These are phyloP conservation scores for Stegostoma tigrinum DNA, from an alignment of 2,113 vertebrate genomes.

Conservation along the genomic window DNA sequence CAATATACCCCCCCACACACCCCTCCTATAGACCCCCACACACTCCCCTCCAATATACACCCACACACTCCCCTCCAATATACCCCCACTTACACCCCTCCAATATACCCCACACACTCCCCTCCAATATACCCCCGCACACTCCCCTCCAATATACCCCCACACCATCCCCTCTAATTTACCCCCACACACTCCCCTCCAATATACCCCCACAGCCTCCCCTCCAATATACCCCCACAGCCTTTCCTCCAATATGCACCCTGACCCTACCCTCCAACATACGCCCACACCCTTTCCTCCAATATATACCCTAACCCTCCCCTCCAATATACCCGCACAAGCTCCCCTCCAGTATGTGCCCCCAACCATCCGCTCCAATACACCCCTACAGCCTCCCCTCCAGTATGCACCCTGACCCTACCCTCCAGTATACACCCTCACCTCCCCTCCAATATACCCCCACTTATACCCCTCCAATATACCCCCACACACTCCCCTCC, in stretches of 20 bases:
- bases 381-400: not conserved
- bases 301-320: not conserved
- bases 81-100: too few species aligned
- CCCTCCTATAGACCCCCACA: not conserved
- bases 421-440: too few species aligned
- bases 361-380: not conserved
- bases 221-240: not conserved
- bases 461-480: too few species aligned
- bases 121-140: not conserved
- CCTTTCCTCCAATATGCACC: not conserved
- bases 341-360: not conserved
- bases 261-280: not conserved
- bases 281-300: not conserved
- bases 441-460: too few species aligned
- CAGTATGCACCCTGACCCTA: too few species aligned
- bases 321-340: not conserved
- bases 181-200: too few species aligned
- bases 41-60: not conserved
- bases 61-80: not conserved
- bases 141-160: not conserved
- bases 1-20: not conserved
- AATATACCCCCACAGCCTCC: not conserved
- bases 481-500: too few species aligned
- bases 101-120: too few species aligned
- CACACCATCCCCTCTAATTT: too few species aligned